These are phyloP conservation scores for Tachuris rubrigastra DNA, from an alignment of 2,113 vertebrate species.

Conservation along the genomic window DNA sequence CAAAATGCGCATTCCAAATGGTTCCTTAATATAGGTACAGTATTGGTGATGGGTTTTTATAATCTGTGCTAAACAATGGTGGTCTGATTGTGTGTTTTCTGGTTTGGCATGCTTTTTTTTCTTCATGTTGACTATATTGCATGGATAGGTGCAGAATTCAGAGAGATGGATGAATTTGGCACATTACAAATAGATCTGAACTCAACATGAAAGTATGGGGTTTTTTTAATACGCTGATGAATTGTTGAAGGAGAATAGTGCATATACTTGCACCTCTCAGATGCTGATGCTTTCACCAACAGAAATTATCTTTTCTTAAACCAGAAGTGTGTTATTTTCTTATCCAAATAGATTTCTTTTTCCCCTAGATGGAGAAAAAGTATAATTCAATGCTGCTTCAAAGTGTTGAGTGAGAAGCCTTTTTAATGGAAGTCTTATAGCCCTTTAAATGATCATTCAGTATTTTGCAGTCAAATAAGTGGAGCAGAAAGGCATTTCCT, in stretches of 20 bases:
- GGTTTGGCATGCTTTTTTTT: constrained; percentile 74
- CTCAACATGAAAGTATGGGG: neutral
- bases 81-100: constrained; percentile 61
- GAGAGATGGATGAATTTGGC: constrained; percentile 20
- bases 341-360: neutral
- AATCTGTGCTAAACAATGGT: constrained; percentile 61
- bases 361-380: neutral
- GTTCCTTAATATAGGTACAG: constrained; percentile 57
- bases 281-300: neutral
- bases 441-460: neutral
- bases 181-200: constrained; percentile 74
- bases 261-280: neutral
- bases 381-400: neutral
- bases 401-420: neutral
- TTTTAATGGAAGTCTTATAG: neutral
- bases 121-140: constrained; percentile 61
- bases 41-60: constrained; percentile 71
- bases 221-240: neutral
- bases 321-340: neutral
- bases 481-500: neutral
- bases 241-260: neutral
- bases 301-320: neutral
- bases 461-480: neutral
- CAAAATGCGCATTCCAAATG: constrained; percentile 79
- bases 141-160: constrained; percentile 61